A percentile compares a stretch with the other conserved stretches of the same genome.
Evolutionary conservation across 1,140 invertebrate genomes (phyloP).

Genomic region (Trachymyrmex septentrionalis): DNA sequence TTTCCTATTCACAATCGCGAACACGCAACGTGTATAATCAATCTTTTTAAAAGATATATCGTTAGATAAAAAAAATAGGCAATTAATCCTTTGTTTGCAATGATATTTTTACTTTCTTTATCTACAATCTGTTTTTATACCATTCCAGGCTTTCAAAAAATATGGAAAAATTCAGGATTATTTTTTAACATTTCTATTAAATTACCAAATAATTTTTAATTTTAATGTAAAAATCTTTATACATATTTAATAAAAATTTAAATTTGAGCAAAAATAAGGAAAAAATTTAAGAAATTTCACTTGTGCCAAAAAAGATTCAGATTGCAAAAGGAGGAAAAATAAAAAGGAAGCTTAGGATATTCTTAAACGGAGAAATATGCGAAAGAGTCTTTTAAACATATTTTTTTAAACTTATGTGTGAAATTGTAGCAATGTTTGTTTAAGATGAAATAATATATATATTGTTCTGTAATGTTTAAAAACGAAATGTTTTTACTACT

Average conservation of each 20-base stretch:
- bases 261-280: too few relatives aligned
- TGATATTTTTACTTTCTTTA: too few relatives aligned
- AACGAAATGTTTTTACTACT: neutral
- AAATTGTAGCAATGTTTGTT: neutral
- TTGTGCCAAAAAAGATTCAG: too few relatives aligned
- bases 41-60: neutral
- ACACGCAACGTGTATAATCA: neutral
- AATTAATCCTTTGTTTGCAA: neutral
- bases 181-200: too few relatives aligned
- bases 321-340: too few relatives aligned
- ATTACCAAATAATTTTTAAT: too few relatives aligned
- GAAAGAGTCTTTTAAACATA: neutral
- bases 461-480: neutral
- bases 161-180: too few relatives aligned
- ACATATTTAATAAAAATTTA: too few relatives aligned
- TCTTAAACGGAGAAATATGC: neutral
- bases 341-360: neutral
- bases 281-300: too few relatives aligned
- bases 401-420: neutral
- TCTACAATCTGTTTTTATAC: too few relatives aligned
- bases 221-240: too few relatives aligned
- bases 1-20: neutral
- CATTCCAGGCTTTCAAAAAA: too few relatives aligned
- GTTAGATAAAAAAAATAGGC: neutral
- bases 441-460: neutral